Evolutionary conservation across 2,888 invertebrate genomes (phyloP).

Genomic region (Pterobdella sp.): DNA sequence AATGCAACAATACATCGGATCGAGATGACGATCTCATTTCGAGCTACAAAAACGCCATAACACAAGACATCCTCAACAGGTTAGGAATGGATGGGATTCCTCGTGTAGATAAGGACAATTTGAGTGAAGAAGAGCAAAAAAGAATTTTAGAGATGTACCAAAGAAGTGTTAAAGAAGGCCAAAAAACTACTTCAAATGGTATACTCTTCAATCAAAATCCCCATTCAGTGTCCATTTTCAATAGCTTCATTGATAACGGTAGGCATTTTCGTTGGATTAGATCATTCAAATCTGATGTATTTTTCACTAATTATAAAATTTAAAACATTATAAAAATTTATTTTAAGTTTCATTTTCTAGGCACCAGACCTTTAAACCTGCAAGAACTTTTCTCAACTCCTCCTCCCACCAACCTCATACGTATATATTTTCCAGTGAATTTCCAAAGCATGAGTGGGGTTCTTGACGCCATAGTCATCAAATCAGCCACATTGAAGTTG

Average conservation of each 20-base stretch:
- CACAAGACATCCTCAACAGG: slow-evolving; percentile 42
- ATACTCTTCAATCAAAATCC: slow-evolving; percentile 33
- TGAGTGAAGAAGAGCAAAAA: slow-evolving; percentile 34
- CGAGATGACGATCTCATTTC: background rate
- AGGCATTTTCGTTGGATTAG: background rate
- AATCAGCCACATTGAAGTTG: slow-evolving; percentile 34
- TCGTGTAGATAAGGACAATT: slow-evolving; percentile 32
- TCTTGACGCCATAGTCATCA: slow-evolving; percentile 31
- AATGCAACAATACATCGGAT: background rate
- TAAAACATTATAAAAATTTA: background rate
- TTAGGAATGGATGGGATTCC: slow-evolving; percentile 61
- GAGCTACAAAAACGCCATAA: slow-evolving; percentile 29
- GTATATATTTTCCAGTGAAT: slow-evolving; percentile 34
- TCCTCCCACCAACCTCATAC: background rate
- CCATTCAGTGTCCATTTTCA: slow-evolving; percentile 35
- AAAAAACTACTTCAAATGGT: slow-evolving; percentile 27
- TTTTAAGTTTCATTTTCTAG: background rate
- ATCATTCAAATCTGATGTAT: background rate
- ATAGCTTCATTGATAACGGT: slow-evolving; percentile 36
- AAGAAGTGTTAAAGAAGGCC: slow-evolving; percentile 32
- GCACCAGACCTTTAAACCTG: background rate
- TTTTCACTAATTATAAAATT: background rate
- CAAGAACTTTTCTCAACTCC: background rate
- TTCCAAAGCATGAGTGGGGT: slow-evolving; percentile 36
- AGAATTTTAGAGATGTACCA: slow-evolving; percentile 34